Base-by-base conservation (phyloP, 2,888 invertebrate genomes). In the Hipparchia sbordonii region DNA sequence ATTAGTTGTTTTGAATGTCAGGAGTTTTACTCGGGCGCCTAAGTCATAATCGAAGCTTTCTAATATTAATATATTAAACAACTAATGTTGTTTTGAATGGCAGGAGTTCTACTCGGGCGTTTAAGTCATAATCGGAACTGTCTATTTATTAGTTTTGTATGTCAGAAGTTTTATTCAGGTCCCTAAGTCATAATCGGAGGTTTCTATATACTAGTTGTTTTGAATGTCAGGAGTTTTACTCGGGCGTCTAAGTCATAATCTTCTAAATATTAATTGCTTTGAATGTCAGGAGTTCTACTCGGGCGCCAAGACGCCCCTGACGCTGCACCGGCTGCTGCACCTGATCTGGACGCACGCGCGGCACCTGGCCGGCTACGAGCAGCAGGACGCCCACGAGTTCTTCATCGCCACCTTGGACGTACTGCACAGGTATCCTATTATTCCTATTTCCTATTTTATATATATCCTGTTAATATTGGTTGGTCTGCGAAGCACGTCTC, bases 361-460 rank as follows among this genome's bases (percentile, higher is more conserved):
- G 71, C 98, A 99, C 88, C 95, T 99, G 81, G 98, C 98, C 48
- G 98, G 98, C 68, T 98, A 98, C 87, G 98, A 98, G 87, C 99
- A 99, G 86, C 99, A 99, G 89, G 99, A 99, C 89, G 99, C 99
- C 45, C 99, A 99, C 85, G 99, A 99, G 93, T 99, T 99, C 93
- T 98, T 99, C 86, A 98, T 99, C 78, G 98, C 99, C 56, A 97
- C 98, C 0, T 95, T 99, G 66, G 98, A 99, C 8, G 48, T 48
- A 8, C 48, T 48, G 48, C 48, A 48, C 48, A 48, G 48, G 48
- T 48, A 48, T 5, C 39, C 4, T 2, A 39, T 4, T 39, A 4
- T 2, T n/a, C n/a, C n/a, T n/a, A n/a, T n/a, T n/a, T n/a, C n/a
- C n/a, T n/a, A n/a, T n/a, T n/a, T n/a, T n/a, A n/a, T n/a, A n/a